Percentiles rank a stretch among this genome's conserved stretches.
Conservation (phyloP, 2,888 invertebrate species). For the Eupithecia dodoneata region DNA sequence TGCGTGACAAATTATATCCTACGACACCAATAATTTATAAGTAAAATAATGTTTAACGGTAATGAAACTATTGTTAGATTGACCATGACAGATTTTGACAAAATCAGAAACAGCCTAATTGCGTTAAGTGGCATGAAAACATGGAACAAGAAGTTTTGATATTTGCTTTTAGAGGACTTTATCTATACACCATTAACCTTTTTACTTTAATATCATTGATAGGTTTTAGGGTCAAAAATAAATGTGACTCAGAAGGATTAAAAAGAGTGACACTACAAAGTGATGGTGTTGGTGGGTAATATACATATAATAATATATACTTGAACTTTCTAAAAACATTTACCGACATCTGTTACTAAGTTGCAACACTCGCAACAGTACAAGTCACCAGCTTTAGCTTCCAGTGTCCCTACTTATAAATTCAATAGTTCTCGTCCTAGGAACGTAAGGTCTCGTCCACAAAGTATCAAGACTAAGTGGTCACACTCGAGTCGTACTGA, state of each 20-base stretch:
- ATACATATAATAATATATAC: background rate
- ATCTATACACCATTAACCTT: too few species aligned
- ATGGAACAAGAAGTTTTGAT: conserved; percentile 19
- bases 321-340: conserved; percentile 3
- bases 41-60: background rate
- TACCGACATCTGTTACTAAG: background rate
- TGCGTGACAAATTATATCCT: conserved; percentile 30
- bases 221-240: too few species aligned
- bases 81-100: conserved; percentile 15
- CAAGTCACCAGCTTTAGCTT: background rate
- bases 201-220: background rate
- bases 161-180: too few species aligned
- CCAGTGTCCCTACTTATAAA: conserved; percentile 20
- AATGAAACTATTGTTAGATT: conserved; percentile 4
- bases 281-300: background rate
- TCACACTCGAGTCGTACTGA: conserved; percentile 65
- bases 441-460: conserved; percentile 36
- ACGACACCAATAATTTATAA: conserved; percentile 2
- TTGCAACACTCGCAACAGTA: background rate
- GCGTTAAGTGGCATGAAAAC: conserved; percentile 15
- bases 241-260: too few species aligned
- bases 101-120: conserved; percentile 29
- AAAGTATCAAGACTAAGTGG: conserved; percentile 68
- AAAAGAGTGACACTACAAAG: too few species aligned
- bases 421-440: conserved; percentile 39